These are phyloP conservation scores for Hormaphis cornu DNA, from an alignment of 1,140 invertebrate species.

Conservation along the genomic window DNA sequence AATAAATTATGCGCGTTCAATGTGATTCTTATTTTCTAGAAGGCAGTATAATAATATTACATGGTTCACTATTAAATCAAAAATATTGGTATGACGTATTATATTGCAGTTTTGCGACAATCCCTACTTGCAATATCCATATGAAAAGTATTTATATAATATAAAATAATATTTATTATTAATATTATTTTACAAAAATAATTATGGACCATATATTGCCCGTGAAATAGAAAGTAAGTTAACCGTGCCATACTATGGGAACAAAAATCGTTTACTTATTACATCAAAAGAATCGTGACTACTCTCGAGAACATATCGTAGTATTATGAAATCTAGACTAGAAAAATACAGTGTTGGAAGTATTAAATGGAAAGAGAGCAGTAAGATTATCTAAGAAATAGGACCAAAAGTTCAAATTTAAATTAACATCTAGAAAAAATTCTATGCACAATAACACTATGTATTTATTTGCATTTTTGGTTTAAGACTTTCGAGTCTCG, in stretches of 20 bases:
- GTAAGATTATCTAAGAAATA: not conserved
- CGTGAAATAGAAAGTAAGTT: constrained; percentile 17
- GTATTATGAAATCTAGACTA: constrained; percentile 13
- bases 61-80: not conserved
- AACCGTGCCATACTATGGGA: not conserved
- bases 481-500: no score
- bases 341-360: not conserved
- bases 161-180: not conserved
- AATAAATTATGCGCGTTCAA: not conserved
- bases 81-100: not conserved
- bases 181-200: not conserved
- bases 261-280: constrained; percentile 25
- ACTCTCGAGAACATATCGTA: constrained; percentile 2
- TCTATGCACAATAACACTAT: no score
- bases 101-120: not conserved
- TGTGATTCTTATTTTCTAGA: no score
- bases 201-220: constrained; percentile 7
- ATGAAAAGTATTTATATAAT: not conserved
- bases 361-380: not conserved
- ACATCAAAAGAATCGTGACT: constrained; percentile 26
- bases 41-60: not conserved
- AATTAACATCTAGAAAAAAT: no score
- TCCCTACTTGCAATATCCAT: not conserved
- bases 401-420: not conserved
- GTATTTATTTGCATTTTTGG: no score